Conservation (phyloP, 1,140 invertebrate genomes). For the Sarcophaga bullata region DNA sequence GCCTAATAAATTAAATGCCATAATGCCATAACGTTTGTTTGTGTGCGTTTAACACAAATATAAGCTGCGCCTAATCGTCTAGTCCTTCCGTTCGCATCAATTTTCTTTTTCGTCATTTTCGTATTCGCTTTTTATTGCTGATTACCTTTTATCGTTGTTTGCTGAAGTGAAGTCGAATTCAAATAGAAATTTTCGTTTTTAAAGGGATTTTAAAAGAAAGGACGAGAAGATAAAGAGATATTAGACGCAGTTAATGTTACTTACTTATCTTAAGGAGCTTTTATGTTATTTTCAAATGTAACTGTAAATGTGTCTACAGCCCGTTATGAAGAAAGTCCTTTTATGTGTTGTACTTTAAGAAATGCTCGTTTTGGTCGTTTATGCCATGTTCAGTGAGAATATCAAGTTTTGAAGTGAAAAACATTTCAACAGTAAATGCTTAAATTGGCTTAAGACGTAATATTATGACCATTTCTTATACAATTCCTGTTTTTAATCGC, state of each 20-base stretch:
- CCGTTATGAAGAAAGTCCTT: too few species aligned
- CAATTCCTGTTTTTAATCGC: too few species aligned
- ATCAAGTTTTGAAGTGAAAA: too few species aligned
- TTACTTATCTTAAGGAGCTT: background rate
- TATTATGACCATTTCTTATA: too few species aligned
- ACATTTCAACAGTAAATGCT: too few species aligned
- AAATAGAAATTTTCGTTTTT: background rate
- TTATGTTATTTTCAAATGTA: too few species aligned
- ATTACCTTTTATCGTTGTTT: background rate
- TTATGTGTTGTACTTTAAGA: too few species aligned
- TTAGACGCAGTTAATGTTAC: background rate
- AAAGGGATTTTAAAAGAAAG: background rate
- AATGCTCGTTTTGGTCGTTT: too few species aligned
- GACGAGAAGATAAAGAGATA: background rate
- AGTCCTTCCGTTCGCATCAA: background rate
- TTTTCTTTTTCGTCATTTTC: background rate
- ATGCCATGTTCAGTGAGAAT: too few species aligned
- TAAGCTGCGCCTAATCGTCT: constrained; percentile 13
- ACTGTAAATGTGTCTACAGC: too few species aligned
- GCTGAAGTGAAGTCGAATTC: background rate
- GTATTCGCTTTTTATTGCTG: background rate
- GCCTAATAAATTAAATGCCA: constrained; percentile 33
- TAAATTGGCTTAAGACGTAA: too few species aligned
- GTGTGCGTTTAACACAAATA: constrained; percentile 24
- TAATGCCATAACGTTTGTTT: background rate